These are phyloP conservation scores for Haemorhous mexicanus DNA, from an alignment of 2,113 vertebrate genomes.

Conservation along the genomic window DNA sequence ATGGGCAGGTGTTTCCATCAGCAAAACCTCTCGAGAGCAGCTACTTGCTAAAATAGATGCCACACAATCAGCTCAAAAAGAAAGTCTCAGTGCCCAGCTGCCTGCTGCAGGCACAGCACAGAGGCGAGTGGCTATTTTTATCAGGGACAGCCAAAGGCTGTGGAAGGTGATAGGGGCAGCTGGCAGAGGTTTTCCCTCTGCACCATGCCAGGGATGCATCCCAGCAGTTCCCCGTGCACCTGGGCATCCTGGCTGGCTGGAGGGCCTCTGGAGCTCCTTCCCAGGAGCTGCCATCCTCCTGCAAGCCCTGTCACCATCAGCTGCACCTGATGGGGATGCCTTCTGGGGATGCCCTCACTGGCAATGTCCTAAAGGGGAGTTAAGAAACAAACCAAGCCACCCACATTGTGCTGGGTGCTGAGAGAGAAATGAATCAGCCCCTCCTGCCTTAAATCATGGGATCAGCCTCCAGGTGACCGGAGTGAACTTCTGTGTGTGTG, in stretches of 20 bases:
- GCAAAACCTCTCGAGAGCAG: background rate
- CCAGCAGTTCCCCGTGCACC: background rate
- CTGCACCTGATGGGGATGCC: background rate
- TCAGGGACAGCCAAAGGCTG: rapidly evolving
- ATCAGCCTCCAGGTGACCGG: background rate
- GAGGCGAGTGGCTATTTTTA: background rate
- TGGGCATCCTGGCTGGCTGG: background rate
- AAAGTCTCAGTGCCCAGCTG: background rate
- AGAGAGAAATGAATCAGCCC: background rate
- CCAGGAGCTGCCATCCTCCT: background rate
- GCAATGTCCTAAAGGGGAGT: background rate
- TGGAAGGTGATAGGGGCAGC: background rate
- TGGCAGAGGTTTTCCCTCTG: background rate
- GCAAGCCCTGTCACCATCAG: background rate
- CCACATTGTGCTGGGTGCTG: background rate
- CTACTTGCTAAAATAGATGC: background rate
- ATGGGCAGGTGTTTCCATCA: background rate
- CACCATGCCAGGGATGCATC: background rate
- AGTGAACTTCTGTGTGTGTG: background rate
- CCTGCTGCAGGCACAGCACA: background rate
- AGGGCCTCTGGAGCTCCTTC: background rate
- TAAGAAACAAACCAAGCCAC: background rate
- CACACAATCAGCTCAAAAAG: background rate
- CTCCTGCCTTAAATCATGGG: background rate
- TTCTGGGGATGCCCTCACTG: background rate